These are phyloP conservation scores for Nestor notabilis DNA, from an alignment of 2,113 vertebrate species.

Conservation along the genomic window DNA sequence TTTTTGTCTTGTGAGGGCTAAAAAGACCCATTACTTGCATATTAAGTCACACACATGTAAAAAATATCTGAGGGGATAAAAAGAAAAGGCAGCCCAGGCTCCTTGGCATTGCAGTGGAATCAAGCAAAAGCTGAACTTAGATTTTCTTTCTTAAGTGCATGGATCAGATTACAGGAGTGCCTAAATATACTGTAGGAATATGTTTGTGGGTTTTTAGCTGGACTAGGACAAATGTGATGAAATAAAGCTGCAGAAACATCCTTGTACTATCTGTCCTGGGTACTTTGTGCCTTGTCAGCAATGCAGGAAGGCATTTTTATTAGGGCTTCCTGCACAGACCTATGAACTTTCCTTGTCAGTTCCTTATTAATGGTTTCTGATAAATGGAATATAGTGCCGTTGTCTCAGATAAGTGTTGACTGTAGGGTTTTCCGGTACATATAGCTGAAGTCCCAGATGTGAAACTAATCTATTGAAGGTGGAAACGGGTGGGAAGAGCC, in stretches of 20 bases:
- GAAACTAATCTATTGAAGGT: not conserved
- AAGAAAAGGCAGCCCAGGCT: not conserved
- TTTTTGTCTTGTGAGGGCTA: not conserved
- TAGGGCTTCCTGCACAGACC: not conserved
- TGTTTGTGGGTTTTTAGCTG: conserved; percentile 13
- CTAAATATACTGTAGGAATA: conserved; percentile 15
- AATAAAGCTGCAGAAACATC: not conserved
- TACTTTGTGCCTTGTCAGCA: not conserved
- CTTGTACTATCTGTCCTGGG: not conserved
- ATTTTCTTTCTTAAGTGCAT: not conserved
- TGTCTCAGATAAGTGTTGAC: not conserved
- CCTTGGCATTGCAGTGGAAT: not conserved
- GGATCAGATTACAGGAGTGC: not conserved
- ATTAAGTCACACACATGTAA: not conserved
- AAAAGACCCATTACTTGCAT: not conserved
- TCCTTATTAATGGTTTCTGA: not conserved
- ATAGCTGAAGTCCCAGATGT: not conserved
- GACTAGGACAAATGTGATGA: not conserved
- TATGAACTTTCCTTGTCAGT: not conserved
- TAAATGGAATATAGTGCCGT: not conserved
- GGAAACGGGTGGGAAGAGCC: not conserved
- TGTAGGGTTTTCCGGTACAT: not conserved
- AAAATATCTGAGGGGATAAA: not conserved
- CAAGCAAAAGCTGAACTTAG: not conserved
- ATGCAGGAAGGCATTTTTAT: not conserved